Base-by-base conservation (phyloP, 2,113 vertebrate genomes). In the Hylia prasina region DNA sequence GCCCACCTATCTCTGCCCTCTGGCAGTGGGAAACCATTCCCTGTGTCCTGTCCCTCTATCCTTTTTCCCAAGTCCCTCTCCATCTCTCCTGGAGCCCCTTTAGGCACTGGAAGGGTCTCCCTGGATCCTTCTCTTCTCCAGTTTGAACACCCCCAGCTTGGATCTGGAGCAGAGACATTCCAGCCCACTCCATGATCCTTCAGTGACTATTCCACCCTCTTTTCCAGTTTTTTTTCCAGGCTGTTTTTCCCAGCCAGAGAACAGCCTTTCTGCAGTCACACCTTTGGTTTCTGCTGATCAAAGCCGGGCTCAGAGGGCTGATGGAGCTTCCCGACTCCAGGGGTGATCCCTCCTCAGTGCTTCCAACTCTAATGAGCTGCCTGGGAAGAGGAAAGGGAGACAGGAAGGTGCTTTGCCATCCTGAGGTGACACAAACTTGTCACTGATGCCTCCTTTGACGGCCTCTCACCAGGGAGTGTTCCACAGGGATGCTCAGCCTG, bases 341-440 rank as follows among this genome's bases (percentile, higher is more conserved):
- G 37, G 45, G 63, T 65, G 88, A 95, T 94, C 87, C 71, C 48
- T 81, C 91, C 72, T 82, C 91, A 37, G 28, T 8, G 72, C 51
- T 93, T 68, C 82, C 77, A 71, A 20, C 91, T 76, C 85, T 82
- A 94, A 96, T 44, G 73, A 95, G 91, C 93, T 89, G 24, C 76
- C 94, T 84, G 73, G 2, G 4, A 89, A 72, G 69, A 91, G 77
- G 37, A 60, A 83, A 89, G 22, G 56, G 72, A 94, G 80, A 45
- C 72, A 37, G 60, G 69, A 87, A 77, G 79, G 47, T 78, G 60
- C 30, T 89, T 39, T 94, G 47, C 72, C 51, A 45, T 15, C 10
- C 30, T 44, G 50, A 80, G 71, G 76, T 69, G 89, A 88, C 94
- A 95, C 44, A 90, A 86, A 78, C 35, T 2, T 92, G 75, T 95